Percentiles rank a stretch among this genome's conserved stretches.
phyloP scores from a whole-genome alignment of 1,140 invertebrate species.

The Tachypleus tridentatus region DNA sequence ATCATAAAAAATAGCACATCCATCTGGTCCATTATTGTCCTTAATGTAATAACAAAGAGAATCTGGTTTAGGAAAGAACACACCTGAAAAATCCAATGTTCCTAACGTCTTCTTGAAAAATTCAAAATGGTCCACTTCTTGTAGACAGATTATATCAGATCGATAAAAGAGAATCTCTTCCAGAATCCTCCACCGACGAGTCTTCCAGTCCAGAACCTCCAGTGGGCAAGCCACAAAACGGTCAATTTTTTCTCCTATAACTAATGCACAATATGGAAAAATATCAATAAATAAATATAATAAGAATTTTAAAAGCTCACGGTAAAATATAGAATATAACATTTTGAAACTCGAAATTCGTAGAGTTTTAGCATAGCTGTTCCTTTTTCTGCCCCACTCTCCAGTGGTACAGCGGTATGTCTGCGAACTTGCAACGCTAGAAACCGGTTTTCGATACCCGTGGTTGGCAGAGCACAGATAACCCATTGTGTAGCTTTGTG shows the following conservation, averaged over 20 bases:
- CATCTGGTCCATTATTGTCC: slow-evolving; percentile 61
- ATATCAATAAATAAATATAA: too few relatives aligned
- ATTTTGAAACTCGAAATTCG: too few relatives aligned
- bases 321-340: too few relatives aligned
- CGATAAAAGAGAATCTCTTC: slow-evolving; percentile 55
- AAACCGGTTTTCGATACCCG: too few relatives aligned
- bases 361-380: too few relatives aligned
- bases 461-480: too few relatives aligned
- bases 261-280: slow-evolving; percentile 32
- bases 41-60: slow-evolving; percentile 59
- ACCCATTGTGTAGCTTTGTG: too few relatives aligned
- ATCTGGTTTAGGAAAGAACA: slow-evolving; percentile 62
- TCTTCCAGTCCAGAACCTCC: slow-evolving; percentile 54
- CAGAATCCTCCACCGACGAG: slow-evolving; percentile 49
- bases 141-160: slow-evolving; percentile 58
- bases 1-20: slow-evolving; percentile 60
- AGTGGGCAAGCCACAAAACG: slow-evolving; percentile 57
- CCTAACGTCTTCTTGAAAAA: slow-evolving; percentile 48
- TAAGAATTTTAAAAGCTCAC: not conserved
- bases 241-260: slow-evolving; percentile 54
- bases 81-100: slow-evolving; percentile 51
- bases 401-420: too few relatives aligned
- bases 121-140: slow-evolving; percentile 54
- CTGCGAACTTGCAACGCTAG: too few relatives aligned
- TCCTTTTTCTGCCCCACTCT: too few relatives aligned